phyloP scores from a whole-genome alignment of 92 coral and sea anemone species.

The Epizoanthus rinbou region DNA sequence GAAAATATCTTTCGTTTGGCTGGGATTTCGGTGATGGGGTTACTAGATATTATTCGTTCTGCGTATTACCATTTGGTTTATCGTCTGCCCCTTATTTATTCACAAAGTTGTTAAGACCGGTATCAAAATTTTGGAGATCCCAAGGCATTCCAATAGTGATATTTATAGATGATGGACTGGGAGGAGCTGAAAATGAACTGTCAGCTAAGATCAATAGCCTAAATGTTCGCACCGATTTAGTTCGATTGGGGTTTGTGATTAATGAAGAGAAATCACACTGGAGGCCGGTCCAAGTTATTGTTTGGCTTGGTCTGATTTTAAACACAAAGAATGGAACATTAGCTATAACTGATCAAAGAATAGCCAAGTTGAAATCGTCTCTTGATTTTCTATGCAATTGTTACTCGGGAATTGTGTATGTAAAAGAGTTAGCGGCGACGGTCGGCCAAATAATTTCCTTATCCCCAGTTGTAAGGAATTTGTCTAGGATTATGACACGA shows the following conservation, averaged over 20 bases:
- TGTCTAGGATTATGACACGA: slow-evolving; percentile 9
- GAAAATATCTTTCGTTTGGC: slow-evolving; percentile 6
- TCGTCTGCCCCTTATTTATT: slow-evolving; percentile 26
- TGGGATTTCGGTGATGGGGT: not conserved
- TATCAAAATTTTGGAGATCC: slow-evolving; percentile 36
- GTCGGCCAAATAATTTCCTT: slow-evolving; percentile 45
- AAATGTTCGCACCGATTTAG: slow-evolving; percentile 22
- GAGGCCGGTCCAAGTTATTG: slow-evolving; percentile 26
- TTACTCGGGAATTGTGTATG: slow-evolving; percentile 1
- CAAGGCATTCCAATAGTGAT: slow-evolving; percentile 47
- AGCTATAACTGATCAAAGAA: slow-evolving; percentile 8
- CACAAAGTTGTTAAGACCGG: slow-evolving; percentile 45
- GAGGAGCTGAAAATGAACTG: not conserved
- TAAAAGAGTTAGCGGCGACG: slow-evolving; percentile 33
- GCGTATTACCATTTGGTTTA: slow-evolving; percentile 17
- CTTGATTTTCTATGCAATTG: slow-evolving; percentile 24
- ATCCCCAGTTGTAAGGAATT: slow-evolving; percentile 16
- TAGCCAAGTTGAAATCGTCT: not conserved
- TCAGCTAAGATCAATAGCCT: slow-evolving; percentile 12
- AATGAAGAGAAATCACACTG: slow-evolving; percentile 35
- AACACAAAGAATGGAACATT: not conserved
- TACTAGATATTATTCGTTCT: not conserved
- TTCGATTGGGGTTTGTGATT: slow-evolving; percentile 25
- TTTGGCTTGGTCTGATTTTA: slow-evolving; percentile 1
- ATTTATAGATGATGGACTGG: slow-evolving; percentile 34